A percentile compares a stretch with the other conserved stretches of the same genome.
phyloP scores from a whole-genome alignment of 2,113 vertebrate genomes.

The Xenotilapia leptura region DNA sequence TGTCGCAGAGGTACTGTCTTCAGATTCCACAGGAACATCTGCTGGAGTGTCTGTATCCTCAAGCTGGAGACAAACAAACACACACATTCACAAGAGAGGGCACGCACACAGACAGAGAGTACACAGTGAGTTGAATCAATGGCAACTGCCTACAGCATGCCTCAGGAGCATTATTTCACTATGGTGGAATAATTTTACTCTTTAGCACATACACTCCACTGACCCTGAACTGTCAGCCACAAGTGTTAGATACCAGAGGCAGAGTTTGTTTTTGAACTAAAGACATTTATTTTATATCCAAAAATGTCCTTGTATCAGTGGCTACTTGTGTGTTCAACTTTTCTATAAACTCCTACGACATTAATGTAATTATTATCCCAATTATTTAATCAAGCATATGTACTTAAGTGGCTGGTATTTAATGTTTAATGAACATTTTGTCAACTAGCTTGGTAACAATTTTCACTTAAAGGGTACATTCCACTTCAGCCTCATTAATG shows the following conservation, averaged over 20 bases:
- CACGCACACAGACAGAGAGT: neutral
- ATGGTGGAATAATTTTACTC: constrained; percentile 6
- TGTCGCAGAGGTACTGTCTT: constrained; percentile 37
- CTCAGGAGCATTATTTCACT: constrained; percentile 25
- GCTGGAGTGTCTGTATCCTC: constrained; percentile 51
- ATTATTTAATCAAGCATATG: neutral
- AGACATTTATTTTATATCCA: neutral
- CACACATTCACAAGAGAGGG: neutral
- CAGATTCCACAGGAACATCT: constrained; percentile 47
- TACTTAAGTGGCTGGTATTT: neutral
- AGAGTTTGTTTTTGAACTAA: neutral
- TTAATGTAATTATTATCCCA: neutral
- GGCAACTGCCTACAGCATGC: constrained; percentile 23
- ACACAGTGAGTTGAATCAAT: constrained; percentile 39
- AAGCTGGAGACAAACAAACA: constrained; percentile 43
- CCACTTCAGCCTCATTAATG: neutral
- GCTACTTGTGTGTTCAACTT: neutral
- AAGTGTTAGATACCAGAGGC: neutral
- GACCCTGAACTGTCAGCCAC: constrained; percentile 22
- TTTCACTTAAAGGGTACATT: neutral
- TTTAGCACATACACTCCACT: neutral
- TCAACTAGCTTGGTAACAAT: neutral
- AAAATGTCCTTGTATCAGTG: neutral
- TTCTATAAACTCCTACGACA: neutral
- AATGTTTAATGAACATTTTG: neutral